Percentiles rank a stretch among this genome's conserved stretches.
Conservation (phyloP, 92 coral and sea anemone species). For the Actinernus sp. region DNA sequence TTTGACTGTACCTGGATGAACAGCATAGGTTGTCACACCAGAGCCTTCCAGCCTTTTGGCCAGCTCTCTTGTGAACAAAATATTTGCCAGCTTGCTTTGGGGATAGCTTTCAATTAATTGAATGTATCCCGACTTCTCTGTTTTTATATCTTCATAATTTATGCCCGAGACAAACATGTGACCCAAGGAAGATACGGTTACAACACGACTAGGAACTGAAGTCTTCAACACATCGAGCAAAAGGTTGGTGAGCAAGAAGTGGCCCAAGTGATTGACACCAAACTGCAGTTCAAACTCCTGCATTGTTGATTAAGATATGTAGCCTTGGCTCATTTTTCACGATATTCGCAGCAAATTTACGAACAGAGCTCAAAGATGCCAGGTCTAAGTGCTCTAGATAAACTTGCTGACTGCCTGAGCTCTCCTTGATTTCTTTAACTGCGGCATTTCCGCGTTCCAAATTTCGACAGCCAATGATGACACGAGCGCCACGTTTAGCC, state of each 20-base stretch:
- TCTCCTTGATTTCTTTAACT: conserved; percentile 62
- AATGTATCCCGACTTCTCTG: conserved; percentile 48
- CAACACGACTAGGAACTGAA: conserved; percentile 75
- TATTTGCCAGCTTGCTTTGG: conserved; percentile 88
- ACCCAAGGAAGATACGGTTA: conserved; percentile 75
- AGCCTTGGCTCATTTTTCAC: conserved; percentile 74
- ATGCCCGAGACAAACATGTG: too few relatives aligned
- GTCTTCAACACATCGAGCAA: conserved; percentile 70
- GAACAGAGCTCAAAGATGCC: conserved; percentile 82
- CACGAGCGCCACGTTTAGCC: conserved; percentile 82
- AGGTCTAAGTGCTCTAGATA: conserved; percentile 80
- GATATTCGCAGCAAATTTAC: conserved; percentile 74
- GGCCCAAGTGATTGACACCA: conserved; percentile 89
- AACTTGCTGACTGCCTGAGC: conserved; percentile 47
- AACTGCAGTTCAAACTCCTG: conserved; percentile 91
- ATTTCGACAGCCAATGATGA: conserved; percentile 80
- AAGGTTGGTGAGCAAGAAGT: conserved; percentile 83
- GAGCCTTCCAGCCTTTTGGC: conserved; percentile 81
- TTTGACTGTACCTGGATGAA: conserved; percentile 78
- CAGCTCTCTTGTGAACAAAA: conserved; percentile 87
- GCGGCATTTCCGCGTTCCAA: conserved; percentile 65
- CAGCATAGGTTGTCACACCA: conserved; percentile 72
- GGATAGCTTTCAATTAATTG: conserved; percentile 62
- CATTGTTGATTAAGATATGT: conserved; percentile 88
- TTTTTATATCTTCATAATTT: conserved; percentile 69